Conservation (phyloP, 2,888 invertebrate species). For the Scelioninae gen. 2 region DNA sequence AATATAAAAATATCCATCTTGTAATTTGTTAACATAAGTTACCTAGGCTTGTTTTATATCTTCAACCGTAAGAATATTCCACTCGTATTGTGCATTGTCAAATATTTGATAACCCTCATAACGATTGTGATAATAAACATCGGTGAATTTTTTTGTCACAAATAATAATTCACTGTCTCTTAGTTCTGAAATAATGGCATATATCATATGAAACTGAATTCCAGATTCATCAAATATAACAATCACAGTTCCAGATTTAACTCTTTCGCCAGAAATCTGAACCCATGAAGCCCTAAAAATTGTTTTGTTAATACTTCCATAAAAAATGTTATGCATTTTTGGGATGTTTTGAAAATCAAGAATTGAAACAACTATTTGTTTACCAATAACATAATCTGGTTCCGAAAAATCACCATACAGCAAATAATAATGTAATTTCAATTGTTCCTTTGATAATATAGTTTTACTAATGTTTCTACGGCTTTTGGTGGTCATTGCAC, state of each 20-base stretch:
- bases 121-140: conserved; percentile 6
- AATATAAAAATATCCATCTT: conserved; percentile 11
- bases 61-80: conserved; percentile 1
- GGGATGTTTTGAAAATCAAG: background rate
- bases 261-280: background rate
- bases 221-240: background rate
- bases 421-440: conserved; percentile 4
- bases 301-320: background rate
- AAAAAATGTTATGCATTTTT: no score
- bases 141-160: conserved; percentile 8
- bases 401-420: conserved; percentile 2
- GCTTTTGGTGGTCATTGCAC: no score
- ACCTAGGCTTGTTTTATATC: background rate
- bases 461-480: conserved; percentile 1
- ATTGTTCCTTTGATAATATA: conserved; percentile 1
- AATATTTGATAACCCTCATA: conserved; percentile 7
- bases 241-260: conserved; percentile 15
- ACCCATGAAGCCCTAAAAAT: background rate
- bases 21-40: conserved; percentile 11
- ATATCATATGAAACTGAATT: background rate
- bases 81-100: background rate
- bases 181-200: background rate
- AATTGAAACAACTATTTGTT: conserved; percentile 2
- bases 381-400: background rate
- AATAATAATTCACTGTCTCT: conserved; percentile 4